phyloP scores from a whole-genome alignment of 2,888 invertebrate species.

The Sarcophaga subvicina region DNA sequence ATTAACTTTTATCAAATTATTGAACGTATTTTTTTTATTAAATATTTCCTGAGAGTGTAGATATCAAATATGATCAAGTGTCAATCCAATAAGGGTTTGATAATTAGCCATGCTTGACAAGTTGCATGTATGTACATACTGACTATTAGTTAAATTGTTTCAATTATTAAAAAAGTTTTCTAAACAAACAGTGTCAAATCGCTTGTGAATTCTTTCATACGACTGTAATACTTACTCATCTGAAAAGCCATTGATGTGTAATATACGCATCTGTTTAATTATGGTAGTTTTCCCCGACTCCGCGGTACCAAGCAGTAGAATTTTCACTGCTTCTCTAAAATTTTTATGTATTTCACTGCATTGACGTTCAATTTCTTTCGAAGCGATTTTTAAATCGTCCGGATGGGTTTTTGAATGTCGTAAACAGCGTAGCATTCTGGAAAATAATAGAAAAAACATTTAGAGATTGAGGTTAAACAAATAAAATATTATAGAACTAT shows the following conservation, averaged over 20 bases:
- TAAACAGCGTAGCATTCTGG: constrained; percentile 80
- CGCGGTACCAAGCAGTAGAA: constrained; percentile 87
- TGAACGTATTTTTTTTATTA: too few species aligned
- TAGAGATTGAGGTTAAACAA: background rate
- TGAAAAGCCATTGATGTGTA: constrained; percentile 90
- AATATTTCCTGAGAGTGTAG: too few species aligned
- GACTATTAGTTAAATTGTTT: too few species aligned
- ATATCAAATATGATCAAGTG: too few species aligned
- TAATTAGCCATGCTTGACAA: background rate
- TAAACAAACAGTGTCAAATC: too few species aligned
- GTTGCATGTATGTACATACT: too few species aligned
- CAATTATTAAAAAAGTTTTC: too few species aligned
- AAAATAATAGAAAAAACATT: constrained; percentile 58
- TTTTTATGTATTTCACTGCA: constrained; percentile 83
- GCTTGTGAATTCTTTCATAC: too few species aligned
- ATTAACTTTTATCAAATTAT: too few species aligned
- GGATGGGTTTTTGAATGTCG: constrained; percentile 76
- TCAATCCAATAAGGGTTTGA: constrained; percentile 11
- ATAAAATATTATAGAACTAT: background rate
- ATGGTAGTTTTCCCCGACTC: constrained; percentile 94
- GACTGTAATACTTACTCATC: constrained; percentile 84
- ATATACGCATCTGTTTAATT: constrained; percentile 93
- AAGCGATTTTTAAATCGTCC: constrained; percentile 81
- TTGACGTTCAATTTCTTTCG: constrained; percentile 83
- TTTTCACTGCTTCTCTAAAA: constrained; percentile 83